phyloP scores from a whole-genome alignment of 2,797 vertebrate genomes.

The Cirrhinus molitorella region DNA sequence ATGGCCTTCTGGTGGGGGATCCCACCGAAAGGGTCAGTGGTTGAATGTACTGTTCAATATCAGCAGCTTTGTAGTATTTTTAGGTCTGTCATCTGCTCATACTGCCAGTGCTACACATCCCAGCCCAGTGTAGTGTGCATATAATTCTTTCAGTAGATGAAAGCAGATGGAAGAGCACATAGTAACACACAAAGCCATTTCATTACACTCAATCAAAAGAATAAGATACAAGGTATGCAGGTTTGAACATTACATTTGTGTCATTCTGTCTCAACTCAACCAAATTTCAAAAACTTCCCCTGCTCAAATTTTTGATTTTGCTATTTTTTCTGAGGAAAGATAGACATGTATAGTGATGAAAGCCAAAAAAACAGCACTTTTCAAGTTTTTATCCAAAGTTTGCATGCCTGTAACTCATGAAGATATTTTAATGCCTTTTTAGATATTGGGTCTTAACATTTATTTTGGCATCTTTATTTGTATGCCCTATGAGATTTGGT shows the following conservation, averaged over 20 bases:
- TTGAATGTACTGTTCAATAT: slow-evolving; percentile 33
- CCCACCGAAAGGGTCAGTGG: background rate
- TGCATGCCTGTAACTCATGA: too few relatives aligned
- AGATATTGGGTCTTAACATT: too few relatives aligned
- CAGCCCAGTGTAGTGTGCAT: slow-evolving; percentile 38
- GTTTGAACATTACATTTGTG: slow-evolving; percentile 26
- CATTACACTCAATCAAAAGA: slow-evolving; percentile 7
- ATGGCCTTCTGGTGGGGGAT: slow-evolving; percentile 43
- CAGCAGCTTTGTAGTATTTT: slow-evolving; percentile 72
- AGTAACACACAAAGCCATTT: slow-evolving; percentile 23
- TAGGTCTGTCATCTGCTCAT: slow-evolving; percentile 65
- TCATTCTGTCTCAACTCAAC: too few relatives aligned
- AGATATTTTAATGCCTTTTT: too few relatives aligned
- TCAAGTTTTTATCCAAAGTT: too few relatives aligned
- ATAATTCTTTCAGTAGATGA: slow-evolving; percentile 31
- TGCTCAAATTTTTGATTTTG: too few relatives aligned
- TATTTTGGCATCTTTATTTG: too few relatives aligned
- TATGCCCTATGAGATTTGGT: too few relatives aligned
- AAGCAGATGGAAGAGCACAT: slow-evolving; percentile 26
- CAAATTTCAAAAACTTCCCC: too few relatives aligned
- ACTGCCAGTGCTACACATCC: slow-evolving; percentile 46
- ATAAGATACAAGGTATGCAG: slow-evolving; percentile 26
- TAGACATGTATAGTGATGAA: too few relatives aligned
- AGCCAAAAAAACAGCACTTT: too few relatives aligned
- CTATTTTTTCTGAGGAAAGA: too few relatives aligned